These are phyloP conservation scores for Regulus satrapa DNA, from an alignment of 2,113 vertebrate species.

Conservation along the genomic window DNA sequence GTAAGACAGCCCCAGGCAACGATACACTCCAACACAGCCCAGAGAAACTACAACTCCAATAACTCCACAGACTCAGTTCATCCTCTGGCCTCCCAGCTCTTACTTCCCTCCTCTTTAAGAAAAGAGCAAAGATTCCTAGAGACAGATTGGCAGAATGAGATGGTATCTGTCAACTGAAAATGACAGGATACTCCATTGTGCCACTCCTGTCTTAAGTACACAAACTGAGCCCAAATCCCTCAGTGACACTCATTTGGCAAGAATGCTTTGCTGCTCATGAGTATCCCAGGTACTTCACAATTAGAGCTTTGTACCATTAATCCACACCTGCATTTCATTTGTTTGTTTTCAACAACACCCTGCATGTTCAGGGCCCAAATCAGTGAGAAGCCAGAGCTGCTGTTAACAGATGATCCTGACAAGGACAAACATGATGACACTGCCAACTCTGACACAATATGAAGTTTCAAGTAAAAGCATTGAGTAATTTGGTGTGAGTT, in stretches of 20 bases:
- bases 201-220: background rate
- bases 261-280: background rate
- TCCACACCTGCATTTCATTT: background rate
- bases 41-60: background rate
- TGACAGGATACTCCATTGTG: background rate
- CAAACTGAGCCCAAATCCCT: background rate
- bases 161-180: background rate
- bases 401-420: background rate
- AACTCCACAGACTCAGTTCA: background rate
- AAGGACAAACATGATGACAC: background rate
- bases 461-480: background rate
- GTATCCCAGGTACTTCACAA: background rate
- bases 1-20: background rate
- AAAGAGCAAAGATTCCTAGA: background rate
- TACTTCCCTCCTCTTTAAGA: background rate
- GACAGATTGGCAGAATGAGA: background rate
- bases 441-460: background rate
- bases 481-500: background rate
- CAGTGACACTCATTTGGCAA: background rate
- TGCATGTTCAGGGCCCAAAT: background rate
- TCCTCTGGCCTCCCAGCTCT: background rate
- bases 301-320: background rate
- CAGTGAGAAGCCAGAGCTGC: background rate
- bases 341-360: background rate
- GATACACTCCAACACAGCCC: background rate